Conservation (phyloP, 2,113 vertebrate species). For the Neomonachus schauinslandi region DNA sequence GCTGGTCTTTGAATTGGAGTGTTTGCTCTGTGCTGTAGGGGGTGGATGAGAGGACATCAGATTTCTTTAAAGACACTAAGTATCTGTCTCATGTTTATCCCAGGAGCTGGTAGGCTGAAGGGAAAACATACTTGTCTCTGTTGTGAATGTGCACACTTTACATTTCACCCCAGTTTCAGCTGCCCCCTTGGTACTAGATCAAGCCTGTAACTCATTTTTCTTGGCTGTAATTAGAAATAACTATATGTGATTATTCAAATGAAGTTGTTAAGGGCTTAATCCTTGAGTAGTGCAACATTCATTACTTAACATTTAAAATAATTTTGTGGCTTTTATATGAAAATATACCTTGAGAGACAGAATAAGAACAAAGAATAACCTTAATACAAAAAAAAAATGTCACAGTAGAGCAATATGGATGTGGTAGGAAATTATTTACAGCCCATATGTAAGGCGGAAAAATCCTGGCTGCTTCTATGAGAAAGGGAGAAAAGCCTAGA, state of each 20-base stretch:
- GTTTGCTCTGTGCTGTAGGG: background rate
- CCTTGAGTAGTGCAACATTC: constrained; percentile 30
- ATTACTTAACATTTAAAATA: constrained; percentile 63
- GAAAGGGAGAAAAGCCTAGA: background rate
- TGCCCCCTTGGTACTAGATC: background rate
- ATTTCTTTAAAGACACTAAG: background rate
- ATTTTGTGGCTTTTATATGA: constrained; percentile 60
- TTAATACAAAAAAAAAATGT: constrained; percentile 46
- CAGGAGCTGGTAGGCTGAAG: background rate
- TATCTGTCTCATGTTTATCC: background rate
- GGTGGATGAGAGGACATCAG: background rate
- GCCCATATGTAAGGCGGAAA: background rate
- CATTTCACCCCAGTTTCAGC: background rate
- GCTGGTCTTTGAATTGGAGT: background rate
- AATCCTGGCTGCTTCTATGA: background rate
- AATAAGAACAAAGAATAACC: constrained; percentile 56
- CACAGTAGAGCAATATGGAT: background rate
- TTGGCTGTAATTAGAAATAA: constrained; percentile 41
- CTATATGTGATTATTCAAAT: constrained; percentile 12
- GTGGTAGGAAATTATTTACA: constrained; percentile 49
- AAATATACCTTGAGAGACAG: constrained; percentile 43
- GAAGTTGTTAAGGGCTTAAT: constrained; percentile 51
- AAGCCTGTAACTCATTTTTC: constrained; percentile 27
- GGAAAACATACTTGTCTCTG: background rate
- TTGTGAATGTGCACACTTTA: background rate